Percentiles rank a stretch among this genome's conserved stretches.
These are phyloP conservation scores for Phortica okadai DNA, from an alignment of 2,888 invertebrate genomes.

Conservation along the genomic window DNA sequence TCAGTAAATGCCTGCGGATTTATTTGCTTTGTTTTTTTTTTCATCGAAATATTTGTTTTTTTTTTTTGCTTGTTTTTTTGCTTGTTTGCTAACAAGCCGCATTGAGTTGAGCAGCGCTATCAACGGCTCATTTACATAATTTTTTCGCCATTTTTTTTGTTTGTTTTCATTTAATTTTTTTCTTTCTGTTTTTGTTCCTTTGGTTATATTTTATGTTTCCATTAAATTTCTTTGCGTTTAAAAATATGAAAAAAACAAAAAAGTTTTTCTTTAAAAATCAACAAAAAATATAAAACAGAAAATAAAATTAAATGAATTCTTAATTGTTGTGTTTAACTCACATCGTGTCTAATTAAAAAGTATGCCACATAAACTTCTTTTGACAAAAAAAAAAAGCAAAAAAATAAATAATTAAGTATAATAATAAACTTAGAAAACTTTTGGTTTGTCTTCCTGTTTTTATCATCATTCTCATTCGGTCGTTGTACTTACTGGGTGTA, in stretches of 20 bases:
- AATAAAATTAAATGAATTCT: neutral
- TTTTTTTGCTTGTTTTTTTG: neutral
- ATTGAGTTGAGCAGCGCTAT: conserved; percentile 17
- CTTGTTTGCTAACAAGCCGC: neutral
- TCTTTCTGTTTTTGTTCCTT: neutral
- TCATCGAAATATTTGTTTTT: too few species aligned
- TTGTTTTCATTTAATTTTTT: neutral
- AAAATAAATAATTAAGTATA: too few species aligned
- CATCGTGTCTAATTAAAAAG: too few species aligned
- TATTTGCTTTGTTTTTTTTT: conserved; percentile 13
- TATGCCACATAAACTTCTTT: too few species aligned
- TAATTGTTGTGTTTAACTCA: too few species aligned
- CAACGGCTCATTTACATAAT: conserved; percentile 28
- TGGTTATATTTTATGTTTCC: neutral
- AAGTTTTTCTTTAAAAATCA: neutral
- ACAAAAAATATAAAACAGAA: neutral
- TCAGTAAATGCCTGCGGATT: conserved; percentile 22
- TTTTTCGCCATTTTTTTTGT: conserved; percentile 5
- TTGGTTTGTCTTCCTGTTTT: too few species aligned
- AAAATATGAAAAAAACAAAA: neutral
- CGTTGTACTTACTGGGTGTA: too few species aligned
- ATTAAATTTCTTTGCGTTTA: neutral
- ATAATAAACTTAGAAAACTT: too few species aligned
- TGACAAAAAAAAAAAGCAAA: too few species aligned
- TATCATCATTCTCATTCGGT: too few species aligned